phyloP scores from a whole-genome alignment of 2,797 vertebrate genomes.

The Scarus forsteni region DNA sequence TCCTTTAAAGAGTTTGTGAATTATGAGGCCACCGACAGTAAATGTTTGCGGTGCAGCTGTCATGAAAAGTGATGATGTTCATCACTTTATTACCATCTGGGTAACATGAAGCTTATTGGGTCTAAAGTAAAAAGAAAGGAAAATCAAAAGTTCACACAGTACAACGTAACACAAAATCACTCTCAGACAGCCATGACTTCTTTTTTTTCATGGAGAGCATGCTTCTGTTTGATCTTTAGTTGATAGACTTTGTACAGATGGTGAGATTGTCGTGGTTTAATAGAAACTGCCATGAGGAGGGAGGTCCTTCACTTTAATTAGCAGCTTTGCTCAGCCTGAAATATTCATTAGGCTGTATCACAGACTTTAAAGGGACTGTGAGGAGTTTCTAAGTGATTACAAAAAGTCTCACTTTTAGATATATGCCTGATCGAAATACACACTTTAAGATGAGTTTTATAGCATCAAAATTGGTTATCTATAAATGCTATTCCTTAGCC shows the following conservation, averaged over 20 bases:
- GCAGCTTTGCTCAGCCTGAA: slow-evolving; percentile 23
- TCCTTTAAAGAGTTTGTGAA: no score
- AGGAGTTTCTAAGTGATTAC: no score
- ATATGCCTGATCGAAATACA: no score
- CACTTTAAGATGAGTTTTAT: no score
- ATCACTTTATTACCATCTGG: slow-evolving; percentile 19
- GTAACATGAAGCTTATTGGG: slow-evolving; percentile 25
- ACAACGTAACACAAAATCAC: slow-evolving; percentile 15
- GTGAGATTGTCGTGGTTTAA: slow-evolving; percentile 50
- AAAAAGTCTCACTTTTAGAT: no score
- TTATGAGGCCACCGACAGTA: no score
- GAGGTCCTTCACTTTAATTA: slow-evolving; percentile 67
- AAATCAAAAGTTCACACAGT: background rate
- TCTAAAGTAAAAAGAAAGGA: slow-evolving; percentile 35
- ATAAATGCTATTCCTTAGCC: no score
- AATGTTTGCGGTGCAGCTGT: no score
- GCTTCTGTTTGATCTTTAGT: slow-evolving; percentile 60
- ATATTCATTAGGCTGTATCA: slow-evolving; percentile 44
- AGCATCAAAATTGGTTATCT: no score
- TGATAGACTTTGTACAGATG: slow-evolving; percentile 29
- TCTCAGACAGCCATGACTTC: slow-evolving; percentile 1
- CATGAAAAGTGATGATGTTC: no score
- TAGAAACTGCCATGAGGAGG: slow-evolving; percentile 22
- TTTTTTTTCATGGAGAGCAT: slow-evolving; percentile 24
- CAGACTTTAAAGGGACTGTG: slow-evolving; percentile 6